Percentiles rank a stretch among this genome's conserved stretches.
These are phyloP conservation scores for Orthosia incerta DNA, from an alignment of 2,888 invertebrate species.

Conservation along the genomic window DNA sequence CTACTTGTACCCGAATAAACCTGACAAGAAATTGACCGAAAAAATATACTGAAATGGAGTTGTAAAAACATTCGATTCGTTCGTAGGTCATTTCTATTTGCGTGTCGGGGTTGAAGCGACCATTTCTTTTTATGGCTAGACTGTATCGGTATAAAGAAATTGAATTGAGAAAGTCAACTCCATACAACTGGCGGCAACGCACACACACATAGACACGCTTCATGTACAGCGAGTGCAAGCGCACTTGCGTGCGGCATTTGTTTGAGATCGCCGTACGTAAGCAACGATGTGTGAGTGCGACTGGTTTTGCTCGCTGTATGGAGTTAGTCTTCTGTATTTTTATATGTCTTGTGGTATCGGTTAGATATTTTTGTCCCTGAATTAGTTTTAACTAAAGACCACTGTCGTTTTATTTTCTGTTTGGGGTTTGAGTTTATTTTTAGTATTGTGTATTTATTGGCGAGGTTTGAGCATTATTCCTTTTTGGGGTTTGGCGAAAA, in stretches of 20 bases:
- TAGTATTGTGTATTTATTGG: conserved; percentile 45
- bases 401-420: conserved; percentile 51
- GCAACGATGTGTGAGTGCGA: too few relatives aligned
- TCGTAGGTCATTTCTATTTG: conserved; percentile 57
- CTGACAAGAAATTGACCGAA: conserved; percentile 51
- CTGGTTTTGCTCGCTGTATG: background rate
- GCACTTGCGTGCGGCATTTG: background rate
- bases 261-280: background rate
- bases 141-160: conserved; percentile 6
- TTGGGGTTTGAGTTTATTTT: conserved; percentile 51
- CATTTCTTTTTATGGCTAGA: conserved; percentile 48
- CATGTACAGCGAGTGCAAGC: background rate
- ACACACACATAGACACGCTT: background rate
- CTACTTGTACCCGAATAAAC: conserved; percentile 40
- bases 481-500: conserved; percentile 29
- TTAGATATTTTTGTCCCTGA: conserved; percentile 44
- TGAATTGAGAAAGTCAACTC: conserved; percentile 9
- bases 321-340: background rate
- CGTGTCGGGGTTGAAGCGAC: conserved; percentile 33
- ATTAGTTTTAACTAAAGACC: conserved; percentile 54
- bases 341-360: background rate
- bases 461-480: conserved; percentile 20
- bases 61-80: conserved; percentile 45
- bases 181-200: too few relatives aligned
- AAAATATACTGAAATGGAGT: conserved; percentile 46